Evolutionary conservation across 2,888 invertebrate genomes (phyloP).

Genomic region (Drepanosiphum platanoidis): DNA sequence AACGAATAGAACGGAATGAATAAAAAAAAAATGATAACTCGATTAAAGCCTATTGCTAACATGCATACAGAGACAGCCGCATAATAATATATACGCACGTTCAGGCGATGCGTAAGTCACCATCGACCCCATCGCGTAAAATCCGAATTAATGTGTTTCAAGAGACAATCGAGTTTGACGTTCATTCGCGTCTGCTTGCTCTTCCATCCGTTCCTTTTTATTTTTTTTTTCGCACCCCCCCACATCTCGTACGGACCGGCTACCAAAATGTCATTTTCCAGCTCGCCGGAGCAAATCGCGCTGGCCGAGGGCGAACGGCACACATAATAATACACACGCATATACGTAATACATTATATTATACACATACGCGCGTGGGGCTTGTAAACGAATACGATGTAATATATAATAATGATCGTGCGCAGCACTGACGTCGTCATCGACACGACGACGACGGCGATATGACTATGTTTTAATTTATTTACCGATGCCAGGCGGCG

Average conservation of each 20-base stretch:
- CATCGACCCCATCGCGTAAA: conserved; percentile 25
- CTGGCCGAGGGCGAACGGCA: background rate
- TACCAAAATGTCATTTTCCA: conserved; percentile 62
- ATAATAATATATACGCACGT: background rate
- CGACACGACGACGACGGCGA: too few species aligned
- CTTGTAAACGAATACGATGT: too few species aligned
- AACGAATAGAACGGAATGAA: background rate
- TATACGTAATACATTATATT: background rate
- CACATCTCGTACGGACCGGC: background rate
- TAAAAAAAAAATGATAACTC: conserved; percentile 12
- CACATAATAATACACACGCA: background rate
- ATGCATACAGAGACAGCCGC: background rate
- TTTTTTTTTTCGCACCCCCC: background rate
- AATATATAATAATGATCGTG: too few species aligned
- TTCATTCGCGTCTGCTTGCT: conserved; percentile 26
- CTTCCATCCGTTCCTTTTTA: conserved; percentile 33
- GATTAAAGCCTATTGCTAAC: background rate
- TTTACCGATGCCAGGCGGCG: too few species aligned
- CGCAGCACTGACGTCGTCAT: background rate
- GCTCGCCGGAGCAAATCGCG: conserved; percentile 62
- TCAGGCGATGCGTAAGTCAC: background rate
- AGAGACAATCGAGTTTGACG: conserved; percentile 55
- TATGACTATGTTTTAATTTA: too few species aligned
- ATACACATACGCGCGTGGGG: background rate
- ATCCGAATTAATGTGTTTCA: conserved; percentile 50